Evolutionary conservation across 2,113 vertebrate genomes (phyloP), one percentile per base, ranked within the genome.

Genomic region (Malurus alboscapulatus): DNA sequence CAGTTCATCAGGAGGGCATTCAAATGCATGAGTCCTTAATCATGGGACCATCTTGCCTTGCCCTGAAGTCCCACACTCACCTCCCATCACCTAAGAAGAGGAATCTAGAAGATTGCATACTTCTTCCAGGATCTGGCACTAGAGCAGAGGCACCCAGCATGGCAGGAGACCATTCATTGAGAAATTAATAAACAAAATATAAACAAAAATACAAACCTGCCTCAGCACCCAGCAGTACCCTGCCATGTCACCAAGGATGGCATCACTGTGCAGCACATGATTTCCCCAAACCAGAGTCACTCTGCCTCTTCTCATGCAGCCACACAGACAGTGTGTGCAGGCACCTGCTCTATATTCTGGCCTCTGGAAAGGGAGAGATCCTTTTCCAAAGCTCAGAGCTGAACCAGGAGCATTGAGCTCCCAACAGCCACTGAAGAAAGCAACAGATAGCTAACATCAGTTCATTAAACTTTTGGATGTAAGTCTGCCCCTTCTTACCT

Each of bases 191-290:
- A 54, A 29, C 1, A 48, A 72, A 36, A 36, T 14, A 12, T 2
- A 25, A 55, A 61, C 8, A 42, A 45, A 85, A 72, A 34, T 9
- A 32, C 2, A 34, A 79, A 7, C 9, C 24, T 38, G 7, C 27
- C 57, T 47, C 30, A 26, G 36, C 27, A 44, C n/a, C 12, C 55
- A 73, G 8, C 48, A 51, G 21, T 17, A 42, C 24, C 17, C 8
- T 20, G 8, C 17, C 9, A 5, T 0, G 0, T 44, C 45, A 82
- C 36, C 27, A 45, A 24, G 22, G 55, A 7, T 32, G 9, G 1
- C 27, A 47, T 38, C 65, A 8, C 10, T 16, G 17, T 21, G 8
- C 15, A 68, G 36, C 30, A 51, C 16, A 2, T 9, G 5, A 11
- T 27, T 87, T 67, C 44, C 34, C 36, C 40, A 54, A 45, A 29